These are phyloP conservation scores for Aphodius sticticus DNA, from an alignment of 2,888 invertebrate genomes.

Conservation along the genomic window DNA sequence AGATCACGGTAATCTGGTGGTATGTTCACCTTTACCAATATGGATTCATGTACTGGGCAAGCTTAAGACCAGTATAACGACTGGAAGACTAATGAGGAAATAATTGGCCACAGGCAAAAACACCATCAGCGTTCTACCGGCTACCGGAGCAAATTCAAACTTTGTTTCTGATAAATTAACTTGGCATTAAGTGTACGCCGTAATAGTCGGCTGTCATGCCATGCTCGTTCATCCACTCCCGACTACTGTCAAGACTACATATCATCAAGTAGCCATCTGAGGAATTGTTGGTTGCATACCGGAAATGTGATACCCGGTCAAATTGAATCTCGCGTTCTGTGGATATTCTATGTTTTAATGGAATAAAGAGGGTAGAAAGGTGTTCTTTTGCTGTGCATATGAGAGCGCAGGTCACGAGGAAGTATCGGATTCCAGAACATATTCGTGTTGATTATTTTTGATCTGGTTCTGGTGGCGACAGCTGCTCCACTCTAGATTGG, in stretches of 20 bases:
- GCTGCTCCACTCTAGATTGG: background rate
- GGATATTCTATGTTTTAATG: background rate
- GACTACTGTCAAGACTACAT: background rate
- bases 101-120: background rate
- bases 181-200: background rate
- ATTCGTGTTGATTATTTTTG: background rate
- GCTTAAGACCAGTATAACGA: background rate
- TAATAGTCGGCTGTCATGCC: constrained; percentile 4
- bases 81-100: background rate
- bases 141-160: constrained; percentile 4
- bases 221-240: background rate
- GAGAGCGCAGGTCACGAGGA: background rate
- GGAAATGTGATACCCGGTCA: too few relatives aligned
- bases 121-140: background rate
- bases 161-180: constrained; percentile 4
- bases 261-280: background rate
- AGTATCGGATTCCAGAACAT: background rate
- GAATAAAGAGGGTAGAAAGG: background rate
- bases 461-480: background rate
- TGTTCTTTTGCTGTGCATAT: background rate
- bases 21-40: background rate
- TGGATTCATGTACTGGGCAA: background rate
- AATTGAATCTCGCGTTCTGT: too few relatives aligned
- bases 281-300: background rate
- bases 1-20: too few relatives aligned